Conservation (phyloP, 2,888 invertebrate genomes). For the Gandaritis pyraliata region DNA sequence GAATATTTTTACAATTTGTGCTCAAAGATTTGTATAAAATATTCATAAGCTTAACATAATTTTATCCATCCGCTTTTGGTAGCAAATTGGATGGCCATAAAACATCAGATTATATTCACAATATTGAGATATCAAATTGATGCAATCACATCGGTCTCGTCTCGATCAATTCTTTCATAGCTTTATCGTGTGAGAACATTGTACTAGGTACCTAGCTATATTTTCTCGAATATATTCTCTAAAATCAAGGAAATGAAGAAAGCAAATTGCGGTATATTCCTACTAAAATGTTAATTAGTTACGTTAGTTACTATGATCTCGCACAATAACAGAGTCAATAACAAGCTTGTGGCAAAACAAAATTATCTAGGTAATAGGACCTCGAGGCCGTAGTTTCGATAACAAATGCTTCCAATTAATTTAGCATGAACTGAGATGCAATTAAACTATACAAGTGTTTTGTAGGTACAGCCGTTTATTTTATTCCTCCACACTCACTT, state of each 20-base stretch:
- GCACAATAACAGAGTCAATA: not conserved
- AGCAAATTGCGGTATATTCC: not conserved
- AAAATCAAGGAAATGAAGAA: no score
- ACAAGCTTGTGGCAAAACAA: constrained; percentile 2
- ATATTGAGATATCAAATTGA: constrained; percentile 27
- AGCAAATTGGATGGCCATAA: constrained; percentile 5
- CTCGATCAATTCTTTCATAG: no score
- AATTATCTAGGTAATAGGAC: constrained; percentile 1
- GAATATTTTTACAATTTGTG: constrained; percentile 14
- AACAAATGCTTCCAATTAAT: constrained; percentile 25
- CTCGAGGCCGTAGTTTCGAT: constrained; percentile 11
- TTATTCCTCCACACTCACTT: not conserved
- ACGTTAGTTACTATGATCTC: not conserved
- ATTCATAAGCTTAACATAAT: constrained; percentile 26
- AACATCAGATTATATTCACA: constrained; percentile 13
- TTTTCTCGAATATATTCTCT: no score
- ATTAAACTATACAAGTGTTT: constrained; percentile 22
- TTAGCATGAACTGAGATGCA: constrained; percentile 21
- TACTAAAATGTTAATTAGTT: not conserved
- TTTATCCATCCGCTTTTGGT: constrained; percentile 19
- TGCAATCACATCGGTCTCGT: constrained; percentile 22
- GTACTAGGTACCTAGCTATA: no score
- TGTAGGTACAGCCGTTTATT: constrained; percentile 2
- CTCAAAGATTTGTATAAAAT: constrained; percentile 21
- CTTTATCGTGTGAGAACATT: no score